phyloP scores from a whole-genome alignment of 1,140 invertebrate genomes.

The Hylaeus anthracinus region DNA sequence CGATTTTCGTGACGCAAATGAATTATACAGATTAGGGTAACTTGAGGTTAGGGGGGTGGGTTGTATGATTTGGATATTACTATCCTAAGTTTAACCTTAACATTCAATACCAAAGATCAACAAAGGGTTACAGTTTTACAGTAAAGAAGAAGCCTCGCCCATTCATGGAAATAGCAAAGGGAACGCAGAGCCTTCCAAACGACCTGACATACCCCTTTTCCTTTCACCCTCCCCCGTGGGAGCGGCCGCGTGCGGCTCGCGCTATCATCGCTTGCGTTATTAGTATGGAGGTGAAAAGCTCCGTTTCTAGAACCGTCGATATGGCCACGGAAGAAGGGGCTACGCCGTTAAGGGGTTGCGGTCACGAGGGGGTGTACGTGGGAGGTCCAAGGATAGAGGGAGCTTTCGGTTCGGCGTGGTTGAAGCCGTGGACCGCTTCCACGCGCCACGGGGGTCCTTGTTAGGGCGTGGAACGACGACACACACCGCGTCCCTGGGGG shows the following conservation, averaged over 20 bases:
- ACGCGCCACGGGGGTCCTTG: slow-evolving; percentile 61
- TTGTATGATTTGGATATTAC: no score
- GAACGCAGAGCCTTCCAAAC: background rate
- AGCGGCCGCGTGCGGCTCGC: slow-evolving; percentile 69
- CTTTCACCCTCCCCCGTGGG: slow-evolving; percentile 57
- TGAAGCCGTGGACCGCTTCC: slow-evolving; percentile 60
- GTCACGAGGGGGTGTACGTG: slow-evolving; percentile 19
- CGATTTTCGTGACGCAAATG: no score
- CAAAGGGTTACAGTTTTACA: no score
- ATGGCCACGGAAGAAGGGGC: slow-evolving; percentile 52
- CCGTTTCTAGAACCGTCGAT: slow-evolving; percentile 68
- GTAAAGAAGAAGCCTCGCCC: background rate
- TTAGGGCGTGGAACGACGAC: slow-evolving; percentile 62
- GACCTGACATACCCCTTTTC: slow-evolving; percentile 14
- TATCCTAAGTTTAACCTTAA: no score
- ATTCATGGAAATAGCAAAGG: background rate
- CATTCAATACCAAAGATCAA: no score
- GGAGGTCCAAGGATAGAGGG: slow-evolving; percentile 45
- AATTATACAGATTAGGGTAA: no score
- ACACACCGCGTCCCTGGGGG: slow-evolving; percentile 58
- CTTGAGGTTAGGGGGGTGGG: no score
- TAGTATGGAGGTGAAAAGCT: slow-evolving; percentile 69
- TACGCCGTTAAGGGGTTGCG: slow-evolving; percentile 52
- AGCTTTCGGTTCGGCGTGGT: slow-evolving; percentile 60
- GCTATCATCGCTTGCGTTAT: slow-evolving; percentile 69